Evolutionary conservation across 2,888 invertebrate genomes (phyloP), one percentile per base, ranked within the genome.

Genomic region (Xylophagus ater): DNA sequence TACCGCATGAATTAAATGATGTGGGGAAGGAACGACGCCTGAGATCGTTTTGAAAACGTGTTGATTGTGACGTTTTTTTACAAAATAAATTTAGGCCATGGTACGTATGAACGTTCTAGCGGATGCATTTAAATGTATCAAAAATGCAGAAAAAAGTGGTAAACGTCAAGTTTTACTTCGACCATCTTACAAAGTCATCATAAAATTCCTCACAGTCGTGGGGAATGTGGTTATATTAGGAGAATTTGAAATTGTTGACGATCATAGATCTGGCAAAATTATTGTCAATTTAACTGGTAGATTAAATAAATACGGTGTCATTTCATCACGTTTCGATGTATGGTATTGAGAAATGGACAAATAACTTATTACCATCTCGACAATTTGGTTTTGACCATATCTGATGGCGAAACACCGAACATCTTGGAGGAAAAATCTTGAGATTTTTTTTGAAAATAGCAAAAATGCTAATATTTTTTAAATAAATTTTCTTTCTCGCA

Each of bases 161-260:
- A 99, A 99, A 70, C 78, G 98, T 53, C 98, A 99, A 72, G 98
- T 99, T 47, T 78, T 99, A 51, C 81, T 99, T 60, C 76, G 98
- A 60, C 98, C 98, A 50, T 90, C 89, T 67, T 98, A 97, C 3
- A 99, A 98, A 78, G 98, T 98, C 51, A 94, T 98, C 56, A 82
- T 97, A 61, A 90, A 93, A 69, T 99, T 99, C 68, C 73, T 99
- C 55, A 93, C 93, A 53, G 98, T 99, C 55, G 99, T 99, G 98
- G 99, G 99, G 97, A 97, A 94, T 70, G 96, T 98, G 73, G 98
- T 94, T 51, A 98, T 98, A 67, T 98, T 98, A 65, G 97, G 96
- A 44, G 98, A 98, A 72, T 98, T 98, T 67, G 98, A 98, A 72
- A 92, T 98, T 53, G 93, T 98, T 41, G 98, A 98, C 68, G 97